A percentile compares a stretch with the other conserved stretches of the same genome.
These are phyloP conservation scores for Nephotettix cincticeps DNA, from an alignment of 1,140 invertebrate genomes.

Conservation along the genomic window DNA sequence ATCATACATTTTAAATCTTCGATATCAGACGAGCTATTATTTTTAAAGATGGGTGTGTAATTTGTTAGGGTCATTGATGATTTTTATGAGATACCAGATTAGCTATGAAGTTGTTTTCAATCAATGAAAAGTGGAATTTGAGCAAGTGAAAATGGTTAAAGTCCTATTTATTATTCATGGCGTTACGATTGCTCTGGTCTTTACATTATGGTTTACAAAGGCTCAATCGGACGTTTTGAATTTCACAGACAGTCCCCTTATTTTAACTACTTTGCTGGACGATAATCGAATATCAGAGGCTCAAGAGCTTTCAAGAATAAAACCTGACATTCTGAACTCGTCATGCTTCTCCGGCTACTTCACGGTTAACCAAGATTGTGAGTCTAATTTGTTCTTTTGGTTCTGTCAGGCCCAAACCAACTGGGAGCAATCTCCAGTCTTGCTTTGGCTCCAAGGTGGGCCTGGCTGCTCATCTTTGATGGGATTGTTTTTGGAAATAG, in stretches of 20 bases:
- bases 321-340: neutral
- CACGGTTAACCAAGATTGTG: conserved; percentile 62
- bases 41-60: too few relatives aligned
- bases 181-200: too few relatives aligned
- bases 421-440: neutral
- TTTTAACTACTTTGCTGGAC: neutral
- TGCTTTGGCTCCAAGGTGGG: neutral
- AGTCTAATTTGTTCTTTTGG: conserved; percentile 78
- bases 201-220: too few relatives aligned
- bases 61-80: too few relatives aligned
- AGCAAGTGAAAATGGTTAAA: too few relatives aligned
- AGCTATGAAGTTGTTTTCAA: too few relatives aligned
- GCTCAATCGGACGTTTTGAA: too few relatives aligned
- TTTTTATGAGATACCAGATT: too few relatives aligned
- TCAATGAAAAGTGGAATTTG: too few relatives aligned
- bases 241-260: neutral
- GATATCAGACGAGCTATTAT: too few relatives aligned
- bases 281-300: neutral
- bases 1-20: too few relatives aligned
- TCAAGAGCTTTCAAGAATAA: neutral
- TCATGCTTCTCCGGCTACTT: conserved; percentile 63
- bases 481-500: neutral
- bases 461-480: neutral
- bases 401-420: conserved; percentile 63
- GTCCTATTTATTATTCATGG: too few relatives aligned